Base-by-base conservation (phyloP, 2,888 invertebrate species). In the Byasa hedistus region DNA sequence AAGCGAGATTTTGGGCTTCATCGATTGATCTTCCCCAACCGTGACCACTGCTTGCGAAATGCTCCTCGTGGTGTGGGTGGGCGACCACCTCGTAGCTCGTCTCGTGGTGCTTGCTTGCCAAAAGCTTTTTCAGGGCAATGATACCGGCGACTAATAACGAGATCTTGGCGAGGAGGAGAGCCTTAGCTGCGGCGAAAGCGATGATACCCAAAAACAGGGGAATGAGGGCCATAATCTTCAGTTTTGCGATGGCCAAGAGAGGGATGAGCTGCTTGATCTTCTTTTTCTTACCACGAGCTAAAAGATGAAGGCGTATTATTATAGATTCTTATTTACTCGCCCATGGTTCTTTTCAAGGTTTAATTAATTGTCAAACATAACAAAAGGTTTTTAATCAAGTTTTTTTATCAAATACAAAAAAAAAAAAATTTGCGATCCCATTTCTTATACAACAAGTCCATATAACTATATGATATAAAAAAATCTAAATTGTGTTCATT, bases 101-200 rank as follows among this genome's bases (percentile, higher is more conserved):
- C 59, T 93, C 92, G 66, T 93, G 89, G 69, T 92, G 94, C 79
- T 96, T 95, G 79, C 93, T 93, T 61, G 94, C 95, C 69, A 96
- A 84, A 32, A 97, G 93, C 79, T 97, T 97, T 85, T 92, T 92
- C 78, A 92, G 75, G 23, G 91, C 92, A 77, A 97, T 94, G 76
- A 96, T 94, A 76, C 94, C 94, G 69, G 96, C 94, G 71, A 97
- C 93, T 57, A 96, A 93, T 52, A 97, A 93, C 0, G 97, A 94
- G 76, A 97, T 93, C 93, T 97, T 97, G 81, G 96, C 96, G 75
- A 97, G 93, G 70, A 96, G 90, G 68, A 97, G 92, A 54, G 97
- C 97, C 90, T 97, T 97, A 89, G 96, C 95, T n/a, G 97, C 96
- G 61, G 96, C 93, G 65, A 97, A 92, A 27, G 96, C 96, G 73